phyloP scores from a whole-genome alignment of 1,140 invertebrate species.

The Ceratitis capitata region DNA sequence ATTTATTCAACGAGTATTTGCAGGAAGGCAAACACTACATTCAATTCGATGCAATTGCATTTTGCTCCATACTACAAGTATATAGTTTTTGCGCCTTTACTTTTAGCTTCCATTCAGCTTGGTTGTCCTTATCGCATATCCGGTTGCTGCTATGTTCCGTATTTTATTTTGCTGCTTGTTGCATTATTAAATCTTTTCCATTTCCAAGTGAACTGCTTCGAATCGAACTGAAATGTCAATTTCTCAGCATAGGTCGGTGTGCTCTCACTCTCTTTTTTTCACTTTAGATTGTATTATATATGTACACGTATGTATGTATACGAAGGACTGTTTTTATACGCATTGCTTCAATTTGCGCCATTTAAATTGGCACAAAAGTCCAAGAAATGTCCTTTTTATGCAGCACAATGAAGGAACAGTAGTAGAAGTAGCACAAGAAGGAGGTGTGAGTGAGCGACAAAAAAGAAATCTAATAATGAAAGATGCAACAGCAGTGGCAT shows the following conservation, averaged over 20 bases:
- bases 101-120: not conserved
- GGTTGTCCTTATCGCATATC: conserved; percentile 42
- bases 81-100: not conserved
- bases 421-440: not conserved
- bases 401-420: not conserved
- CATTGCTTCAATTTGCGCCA: not conserved
- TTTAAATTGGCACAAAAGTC: conserved; percentile 32
- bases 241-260: too few species aligned
- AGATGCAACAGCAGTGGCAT: too few species aligned
- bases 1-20: not conserved
- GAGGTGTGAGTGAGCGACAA: too few species aligned
- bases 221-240: conserved; percentile 62
- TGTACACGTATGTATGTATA: not conserved
- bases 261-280: not conserved
- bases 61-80: not conserved
- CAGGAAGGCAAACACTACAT: not conserved
- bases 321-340: not conserved
- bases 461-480: too few species aligned
- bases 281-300: not conserved
- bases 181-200: conserved; percentile 63
- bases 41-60: not conserved
- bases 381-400: conserved; percentile 29
- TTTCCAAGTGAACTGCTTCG: conserved; percentile 38
- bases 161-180: conserved; percentile 57
- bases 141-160: conserved; percentile 55